Evolutionary conservation across 2,797 vertebrate species (phyloP).

Genomic region (Manis javanica): DNA sequence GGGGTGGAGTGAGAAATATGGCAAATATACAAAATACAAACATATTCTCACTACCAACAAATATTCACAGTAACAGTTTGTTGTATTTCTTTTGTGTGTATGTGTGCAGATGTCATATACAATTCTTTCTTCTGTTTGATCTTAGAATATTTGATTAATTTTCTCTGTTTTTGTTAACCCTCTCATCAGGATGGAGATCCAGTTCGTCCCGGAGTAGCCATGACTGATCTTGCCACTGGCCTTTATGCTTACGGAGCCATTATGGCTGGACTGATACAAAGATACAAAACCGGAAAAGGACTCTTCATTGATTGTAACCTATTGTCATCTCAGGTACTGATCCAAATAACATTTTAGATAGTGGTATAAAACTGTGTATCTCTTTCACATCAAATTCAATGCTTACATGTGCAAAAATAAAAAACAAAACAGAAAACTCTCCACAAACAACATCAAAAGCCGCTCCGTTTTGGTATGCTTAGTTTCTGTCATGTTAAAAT

Average conservation of each 20-base stretch:
- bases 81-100: slow-evolving; percentile 1
- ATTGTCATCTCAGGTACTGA: slow-evolving; percentile 94
- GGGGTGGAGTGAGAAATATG: neutral
- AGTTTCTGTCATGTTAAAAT: slow-evolving; percentile 20
- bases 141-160: slow-evolving; percentile 37
- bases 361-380: neutral
- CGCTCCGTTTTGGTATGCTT: neutral
- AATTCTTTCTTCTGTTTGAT: slow-evolving; percentile 29
- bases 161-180: slow-evolving; percentile 40
- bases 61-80: neutral
- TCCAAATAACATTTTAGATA: slow-evolving; percentile 19
- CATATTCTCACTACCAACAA: neutral
- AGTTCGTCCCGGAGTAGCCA: slow-evolving; percentile 95
- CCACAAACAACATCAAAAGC: neutral
- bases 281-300: slow-evolving; percentile 90
- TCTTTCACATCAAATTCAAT: neutral
- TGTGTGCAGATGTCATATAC: neutral
- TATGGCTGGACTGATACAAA: slow-evolving; percentile 95
- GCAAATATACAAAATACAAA: slow-evolving; percentile 11
- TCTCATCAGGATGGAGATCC: slow-evolving; percentile 92
- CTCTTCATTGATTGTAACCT: slow-evolving; percentile 96
- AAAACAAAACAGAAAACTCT: neutral
- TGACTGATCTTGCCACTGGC: slow-evolving; percentile 97
- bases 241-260: slow-evolving; percentile 93
- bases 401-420: neutral